Evolutionary conservation across 2,797 vertebrate species (phyloP).

Genomic region (Lates japonicus): DNA sequence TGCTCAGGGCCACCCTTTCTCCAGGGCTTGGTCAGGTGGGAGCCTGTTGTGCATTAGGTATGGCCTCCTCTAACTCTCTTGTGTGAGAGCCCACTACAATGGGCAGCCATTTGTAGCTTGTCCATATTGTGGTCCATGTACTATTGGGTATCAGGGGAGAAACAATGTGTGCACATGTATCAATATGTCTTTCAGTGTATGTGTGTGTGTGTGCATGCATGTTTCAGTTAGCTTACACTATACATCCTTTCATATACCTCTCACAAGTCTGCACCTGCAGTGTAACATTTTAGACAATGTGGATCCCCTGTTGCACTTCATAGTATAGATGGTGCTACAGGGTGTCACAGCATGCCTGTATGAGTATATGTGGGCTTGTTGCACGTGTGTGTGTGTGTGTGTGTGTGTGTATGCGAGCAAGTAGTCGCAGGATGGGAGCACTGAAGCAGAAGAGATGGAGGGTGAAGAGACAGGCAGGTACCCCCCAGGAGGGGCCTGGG

Average conservation of each 20-base stretch:
- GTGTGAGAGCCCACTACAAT: constrained; percentile 84
- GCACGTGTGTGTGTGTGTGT: constrained; percentile 39
- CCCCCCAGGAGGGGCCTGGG: constrained; percentile 83
- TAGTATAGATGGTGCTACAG: constrained; percentile 48
- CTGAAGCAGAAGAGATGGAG: constrained; percentile 86
- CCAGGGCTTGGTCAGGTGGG: constrained; percentile 78
- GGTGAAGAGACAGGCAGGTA: constrained; percentile 80
- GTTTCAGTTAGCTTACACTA: no score
- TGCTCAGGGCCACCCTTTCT: constrained; percentile 74
- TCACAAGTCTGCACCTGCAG: constrained; percentile 30
- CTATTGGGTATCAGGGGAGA: constrained; percentile 67
- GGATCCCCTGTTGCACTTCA: constrained; percentile 46
- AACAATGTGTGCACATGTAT: constrained; percentile 44
- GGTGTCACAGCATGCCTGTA: constrained; percentile 60
- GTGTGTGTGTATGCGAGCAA: constrained; percentile 61
- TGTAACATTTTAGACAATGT: constrained; percentile 33
- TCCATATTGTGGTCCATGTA: constrained; percentile 66
- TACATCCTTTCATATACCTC: constrained; percentile 15
- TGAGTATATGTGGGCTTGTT: constrained; percentile 51
- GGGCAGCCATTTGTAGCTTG: constrained; percentile 93
- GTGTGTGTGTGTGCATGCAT: background rate
- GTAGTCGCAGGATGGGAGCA: constrained; percentile 72
- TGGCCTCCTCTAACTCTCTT: constrained; percentile 80
- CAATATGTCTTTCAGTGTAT: constrained; percentile 23
- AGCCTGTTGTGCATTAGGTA: constrained; percentile 73